These are phyloP conservation scores for Epizoanthus scotinus DNA, from an alignment of 92 coral and sea anemone genomes.

Conservation along the genomic window DNA sequence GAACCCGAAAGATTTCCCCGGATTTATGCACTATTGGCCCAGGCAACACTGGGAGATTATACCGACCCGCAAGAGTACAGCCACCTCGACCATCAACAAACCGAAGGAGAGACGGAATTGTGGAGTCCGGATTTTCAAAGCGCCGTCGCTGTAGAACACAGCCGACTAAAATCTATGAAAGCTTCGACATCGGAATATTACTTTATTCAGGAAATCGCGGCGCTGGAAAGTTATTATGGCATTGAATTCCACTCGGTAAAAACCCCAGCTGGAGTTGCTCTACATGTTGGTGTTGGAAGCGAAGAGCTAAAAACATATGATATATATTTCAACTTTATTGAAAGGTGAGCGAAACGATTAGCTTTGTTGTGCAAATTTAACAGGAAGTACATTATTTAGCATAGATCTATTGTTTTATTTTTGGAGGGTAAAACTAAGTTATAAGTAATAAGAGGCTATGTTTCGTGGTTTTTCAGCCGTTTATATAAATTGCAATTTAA, in stretches of 20 bases:
- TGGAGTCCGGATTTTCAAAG: constrained; percentile 84
- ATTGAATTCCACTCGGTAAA: constrained; percentile 90
- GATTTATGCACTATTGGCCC: constrained; percentile 78
- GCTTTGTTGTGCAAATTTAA: constrained; percentile 37
- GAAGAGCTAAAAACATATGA: constrained; percentile 85
- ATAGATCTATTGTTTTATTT: constrained; percentile 31
- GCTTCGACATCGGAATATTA: constrained; percentile 81
- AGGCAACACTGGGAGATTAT: constrained; percentile 92
- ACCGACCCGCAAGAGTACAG: constrained; percentile 61
- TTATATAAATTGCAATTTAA: neutral
- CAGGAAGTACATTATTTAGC: constrained; percentile 43
- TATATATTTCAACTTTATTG: constrained; percentile 68
- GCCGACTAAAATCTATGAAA: constrained; percentile 71
- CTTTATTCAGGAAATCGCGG: constrained; percentile 85
- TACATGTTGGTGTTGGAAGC: constrained; percentile 92
- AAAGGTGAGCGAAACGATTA: constrained; percentile 65
- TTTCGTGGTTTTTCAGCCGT: neutral
- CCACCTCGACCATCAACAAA: constrained; percentile 54
- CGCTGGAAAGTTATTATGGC: constrained; percentile 84
- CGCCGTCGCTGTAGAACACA: constrained; percentile 74
- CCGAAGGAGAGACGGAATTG: constrained; percentile 50
- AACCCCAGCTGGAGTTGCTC: constrained; percentile 58
- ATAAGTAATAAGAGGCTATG: neutral
- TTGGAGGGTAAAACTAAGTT: neutral
- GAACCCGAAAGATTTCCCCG: constrained; percentile 68